A percentile compares a stretch with the other conserved stretches of the same genome.
These are phyloP conservation scores for Caradrina kadenii DNA, from an alignment of 2,888 invertebrate genomes.

Conservation along the genomic window DNA sequence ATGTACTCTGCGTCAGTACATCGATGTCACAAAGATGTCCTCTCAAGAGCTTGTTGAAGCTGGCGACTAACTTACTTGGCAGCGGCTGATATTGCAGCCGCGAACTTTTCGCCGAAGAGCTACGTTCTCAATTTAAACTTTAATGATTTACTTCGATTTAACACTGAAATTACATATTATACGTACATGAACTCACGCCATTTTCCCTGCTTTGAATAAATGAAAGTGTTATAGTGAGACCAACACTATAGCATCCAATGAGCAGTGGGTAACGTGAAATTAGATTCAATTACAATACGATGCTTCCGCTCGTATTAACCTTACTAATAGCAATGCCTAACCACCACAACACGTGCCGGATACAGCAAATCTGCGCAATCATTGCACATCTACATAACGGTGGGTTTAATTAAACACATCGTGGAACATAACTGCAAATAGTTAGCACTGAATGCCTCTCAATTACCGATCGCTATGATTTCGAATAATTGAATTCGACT, in stretches of 20 bases:
- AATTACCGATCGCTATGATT: constrained; percentile 19
- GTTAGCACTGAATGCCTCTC: constrained; percentile 21
- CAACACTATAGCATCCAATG: constrained; percentile 1
- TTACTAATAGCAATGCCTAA: constrained; percentile 13
- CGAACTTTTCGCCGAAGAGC: constrained; percentile 31
- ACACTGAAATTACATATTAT: neutral
- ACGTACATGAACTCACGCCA: neutral
- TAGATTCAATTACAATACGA: neutral
- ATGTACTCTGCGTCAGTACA: neutral
- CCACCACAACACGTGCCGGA: neutral
- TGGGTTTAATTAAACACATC: constrained; percentile 15
- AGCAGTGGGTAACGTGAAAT: neutral
- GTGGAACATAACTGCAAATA: constrained; percentile 13
- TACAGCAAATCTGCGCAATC: neutral
- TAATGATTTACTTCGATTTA: constrained; percentile 19
- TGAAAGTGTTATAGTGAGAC: neutral
- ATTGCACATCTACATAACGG: constrained; percentile 9
- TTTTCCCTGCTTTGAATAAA: neutral
- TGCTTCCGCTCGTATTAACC: constrained; percentile 1
- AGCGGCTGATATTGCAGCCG: constrained; percentile 11
- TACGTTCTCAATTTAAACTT: constrained; percentile 19
- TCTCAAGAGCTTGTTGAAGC: constrained; percentile 6
- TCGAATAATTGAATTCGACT: constrained; percentile 38
- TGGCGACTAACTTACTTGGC: constrained; percentile 37
- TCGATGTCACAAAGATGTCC: neutral